Percentiles rank a stretch among this genome's conserved stretches.
phyloP scores from a whole-genome alignment of 2,113 vertebrate genomes.

The Phyllopteryx taeniolatus region DNA sequence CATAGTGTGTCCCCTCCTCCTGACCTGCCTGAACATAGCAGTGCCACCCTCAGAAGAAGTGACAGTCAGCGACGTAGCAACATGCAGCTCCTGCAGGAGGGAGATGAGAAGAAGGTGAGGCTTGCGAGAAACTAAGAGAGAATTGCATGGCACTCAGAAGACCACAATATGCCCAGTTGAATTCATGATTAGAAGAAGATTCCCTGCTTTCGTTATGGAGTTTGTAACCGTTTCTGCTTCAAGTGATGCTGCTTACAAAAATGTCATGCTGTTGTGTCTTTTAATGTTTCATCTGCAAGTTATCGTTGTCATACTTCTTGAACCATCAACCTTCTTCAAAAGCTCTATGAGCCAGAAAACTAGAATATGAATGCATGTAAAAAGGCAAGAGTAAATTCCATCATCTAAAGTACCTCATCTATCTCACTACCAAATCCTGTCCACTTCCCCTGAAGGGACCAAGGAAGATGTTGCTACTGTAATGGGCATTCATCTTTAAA shows the following conservation, averaged over 20 bases:
- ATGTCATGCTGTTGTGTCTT: neutral
- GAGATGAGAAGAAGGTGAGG: slow-evolving; percentile 94
- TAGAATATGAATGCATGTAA: slow-evolving; percentile 5
- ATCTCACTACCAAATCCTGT: neutral
- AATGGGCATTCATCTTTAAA: slow-evolving; percentile 1
- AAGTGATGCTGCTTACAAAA: neutral
- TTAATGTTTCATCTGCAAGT: neutral
- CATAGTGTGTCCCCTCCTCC: slow-evolving; percentile 85
- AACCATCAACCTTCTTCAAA: neutral
- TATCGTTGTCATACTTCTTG: neutral
- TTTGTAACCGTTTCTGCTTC: neutral
- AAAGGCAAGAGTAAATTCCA: slow-evolving; percentile 1
- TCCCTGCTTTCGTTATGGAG: neutral
- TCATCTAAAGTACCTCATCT: slow-evolving; percentile 2
- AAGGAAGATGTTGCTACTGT: neutral
- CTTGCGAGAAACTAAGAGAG: neutral
- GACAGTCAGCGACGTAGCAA: slow-evolving; percentile 84
- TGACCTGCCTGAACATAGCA: slow-evolving; percentile 78
- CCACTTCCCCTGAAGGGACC: neutral
- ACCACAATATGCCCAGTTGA: neutral
- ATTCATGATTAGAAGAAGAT: neutral
- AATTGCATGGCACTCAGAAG: neutral
- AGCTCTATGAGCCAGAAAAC: neutral
- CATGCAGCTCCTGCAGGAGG: slow-evolving; percentile 88
- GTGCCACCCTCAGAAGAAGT: slow-evolving; percentile 71